phyloP scores from a whole-genome alignment of 2,888 invertebrate species.

The Pinctada fucata region DNA sequence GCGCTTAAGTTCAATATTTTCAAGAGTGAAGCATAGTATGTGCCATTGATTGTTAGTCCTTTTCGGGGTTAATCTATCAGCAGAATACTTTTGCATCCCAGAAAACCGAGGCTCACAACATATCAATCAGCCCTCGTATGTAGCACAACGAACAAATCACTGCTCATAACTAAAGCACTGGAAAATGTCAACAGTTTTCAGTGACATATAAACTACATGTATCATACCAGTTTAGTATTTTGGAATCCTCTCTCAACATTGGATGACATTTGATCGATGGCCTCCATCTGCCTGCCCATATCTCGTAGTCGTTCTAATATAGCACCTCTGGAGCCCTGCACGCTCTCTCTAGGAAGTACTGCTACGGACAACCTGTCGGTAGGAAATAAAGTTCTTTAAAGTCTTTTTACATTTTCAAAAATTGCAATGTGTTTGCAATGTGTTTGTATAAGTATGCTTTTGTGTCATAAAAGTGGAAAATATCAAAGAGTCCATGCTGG shows the following conservation, averaged over 20 bases:
- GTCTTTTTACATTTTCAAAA: neutral
- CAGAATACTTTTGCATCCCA: no score
- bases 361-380: conserved; percentile 58
- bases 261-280: conserved; percentile 70
- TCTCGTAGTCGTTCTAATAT: conserved; percentile 63
- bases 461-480: no score
- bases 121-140: no score
- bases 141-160: no score
- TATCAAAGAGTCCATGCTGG: no score
- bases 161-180: no score
- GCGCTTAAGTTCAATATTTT: no score
- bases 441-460: neutral
- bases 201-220: neutral
- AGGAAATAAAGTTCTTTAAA: neutral
- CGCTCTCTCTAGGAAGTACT: conserved; percentile 59
- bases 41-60: no score
- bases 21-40: no score
- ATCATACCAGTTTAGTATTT: conserved; percentile 67
- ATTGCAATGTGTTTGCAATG: neutral
- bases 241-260: conserved; percentile 73
- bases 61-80: no score
- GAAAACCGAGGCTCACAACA: no score
- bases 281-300: conserved; percentile 70
- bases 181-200: no score
- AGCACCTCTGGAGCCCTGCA: conserved; percentile 60